Evolutionary conservation across 2,113 vertebrate species (phyloP).

Genomic region (Gymnobelideus leadbeateri): DNA sequence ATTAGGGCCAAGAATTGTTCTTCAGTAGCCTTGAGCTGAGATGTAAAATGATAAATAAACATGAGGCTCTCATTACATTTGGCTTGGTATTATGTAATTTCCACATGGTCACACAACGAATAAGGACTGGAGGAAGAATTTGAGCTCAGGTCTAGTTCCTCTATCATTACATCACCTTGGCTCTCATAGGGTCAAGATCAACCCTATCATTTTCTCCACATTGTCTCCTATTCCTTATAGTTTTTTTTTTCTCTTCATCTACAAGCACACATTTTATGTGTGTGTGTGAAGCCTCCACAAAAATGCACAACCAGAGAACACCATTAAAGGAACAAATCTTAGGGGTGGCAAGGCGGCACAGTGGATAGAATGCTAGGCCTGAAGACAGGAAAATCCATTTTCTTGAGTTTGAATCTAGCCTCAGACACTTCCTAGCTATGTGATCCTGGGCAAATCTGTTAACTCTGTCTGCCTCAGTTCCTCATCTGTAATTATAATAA

Average conservation of each 20-base stretch:
- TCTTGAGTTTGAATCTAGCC: background rate
- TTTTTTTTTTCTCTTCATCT: background rate
- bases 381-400: background rate
- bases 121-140: background rate
- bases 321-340: constrained; percentile 61
- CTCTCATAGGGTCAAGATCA: background rate
- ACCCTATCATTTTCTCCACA: background rate
- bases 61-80: background rate
- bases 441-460: background rate
- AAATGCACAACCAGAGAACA: background rate
- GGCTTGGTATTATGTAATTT: background rate
- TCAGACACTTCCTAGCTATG: background rate
- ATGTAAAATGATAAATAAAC: background rate
- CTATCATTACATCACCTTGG: background rate
- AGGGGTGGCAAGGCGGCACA: background rate
- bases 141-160: background rate
- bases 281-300: background rate
- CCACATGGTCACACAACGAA: background rate
- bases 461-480: background rate
- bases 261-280: background rate
- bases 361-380: background rate
- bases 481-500: background rate
- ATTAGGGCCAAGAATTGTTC: background rate
- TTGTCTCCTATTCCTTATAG: background rate
- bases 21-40: background rate